Evolutionary conservation across 2,797 vertebrate genomes (phyloP).

Genomic region (Siniperca obscura): DNA sequence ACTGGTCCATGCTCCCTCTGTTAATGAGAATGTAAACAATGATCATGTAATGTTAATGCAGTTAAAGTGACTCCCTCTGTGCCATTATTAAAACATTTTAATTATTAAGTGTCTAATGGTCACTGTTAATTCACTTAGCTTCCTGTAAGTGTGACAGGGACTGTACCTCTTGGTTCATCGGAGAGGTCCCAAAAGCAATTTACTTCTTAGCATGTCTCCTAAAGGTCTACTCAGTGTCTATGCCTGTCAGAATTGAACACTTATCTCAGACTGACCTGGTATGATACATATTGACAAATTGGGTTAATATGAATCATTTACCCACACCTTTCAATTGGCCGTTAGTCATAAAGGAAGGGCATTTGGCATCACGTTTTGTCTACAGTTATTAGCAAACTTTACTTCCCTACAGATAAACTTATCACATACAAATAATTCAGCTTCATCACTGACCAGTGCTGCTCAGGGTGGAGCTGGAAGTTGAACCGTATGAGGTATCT

Average conservation of each 20-base stretch:
- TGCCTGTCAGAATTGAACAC: slow-evolving; percentile 58
- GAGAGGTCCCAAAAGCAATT: slow-evolving; percentile 77
- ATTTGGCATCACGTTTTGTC: not conserved
- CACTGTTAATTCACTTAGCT: slow-evolving; percentile 73
- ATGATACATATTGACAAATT: slow-evolving; percentile 66
- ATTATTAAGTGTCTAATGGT: slow-evolving; percentile 84
- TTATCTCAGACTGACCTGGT: slow-evolving; percentile 33
- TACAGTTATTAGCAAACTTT: not conserved
- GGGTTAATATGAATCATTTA: slow-evolving; percentile 61
- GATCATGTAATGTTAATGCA: slow-evolving; percentile 82
- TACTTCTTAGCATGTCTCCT: slow-evolving; percentile 57
- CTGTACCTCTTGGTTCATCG: slow-evolving; percentile 46
- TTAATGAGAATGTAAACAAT: slow-evolving; percentile 66
- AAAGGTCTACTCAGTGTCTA: slow-evolving; percentile 48
- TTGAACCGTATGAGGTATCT: not conserved
- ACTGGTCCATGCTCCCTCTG: slow-evolving; percentile 12
- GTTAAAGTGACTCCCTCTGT: slow-evolving; percentile 78
- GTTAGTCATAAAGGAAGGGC: not conserved
- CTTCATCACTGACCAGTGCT: slow-evolving; percentile 6
- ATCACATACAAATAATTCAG: not conserved
- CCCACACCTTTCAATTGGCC: not conserved
- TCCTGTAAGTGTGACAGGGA: slow-evolving; percentile 70
- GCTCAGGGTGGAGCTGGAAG: slow-evolving; percentile 29
- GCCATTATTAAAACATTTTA: slow-evolving; percentile 80
- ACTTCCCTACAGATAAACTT: not conserved